phyloP scores from a whole-genome alignment of 1,140 invertebrate species.

The Drosophila guanche region DNA sequence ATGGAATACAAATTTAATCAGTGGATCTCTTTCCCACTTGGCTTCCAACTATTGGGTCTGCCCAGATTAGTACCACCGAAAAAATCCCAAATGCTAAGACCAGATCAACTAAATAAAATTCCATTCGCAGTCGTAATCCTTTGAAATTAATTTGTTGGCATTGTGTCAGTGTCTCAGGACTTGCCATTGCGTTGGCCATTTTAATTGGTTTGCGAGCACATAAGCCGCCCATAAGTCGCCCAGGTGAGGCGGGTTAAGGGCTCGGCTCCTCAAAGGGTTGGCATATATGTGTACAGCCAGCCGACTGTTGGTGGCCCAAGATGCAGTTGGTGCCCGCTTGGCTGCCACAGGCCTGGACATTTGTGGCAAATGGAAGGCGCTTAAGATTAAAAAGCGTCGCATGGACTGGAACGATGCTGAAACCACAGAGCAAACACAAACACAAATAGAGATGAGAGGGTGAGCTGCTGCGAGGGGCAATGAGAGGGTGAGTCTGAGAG shows the following conservation, averaged over 20 bases:
- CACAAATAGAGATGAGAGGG: constrained; percentile 54
- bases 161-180: constrained; percentile 30
- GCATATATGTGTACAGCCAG: constrained; percentile 23
- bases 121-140: constrained; percentile 40
- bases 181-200: constrained; percentile 66
- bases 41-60: too few species aligned
- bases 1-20: too few species aligned
- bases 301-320: constrained; percentile 33
- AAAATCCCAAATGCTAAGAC: constrained; percentile 11
- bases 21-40: not conserved
- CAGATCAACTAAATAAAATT: constrained; percentile 35
- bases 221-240: constrained; percentile 71
- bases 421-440: constrained; percentile 76
- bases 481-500: not conserved
- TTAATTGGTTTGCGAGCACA: constrained; percentile 75
- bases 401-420: constrained; percentile 59
- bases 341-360: constrained; percentile 48
- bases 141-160: constrained; percentile 71
- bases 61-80: constrained; percentile 1
- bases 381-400: constrained; percentile 73
- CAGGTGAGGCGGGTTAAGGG: constrained; percentile 43
- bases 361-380: constrained; percentile 78
- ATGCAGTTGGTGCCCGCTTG: constrained; percentile 27
- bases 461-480: constrained; percentile 1
- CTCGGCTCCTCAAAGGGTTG: constrained; percentile 14